Evolutionary conservation across 2,797 vertebrate species (phyloP).

Genomic region (Pachyuromys duprasi): DNA sequence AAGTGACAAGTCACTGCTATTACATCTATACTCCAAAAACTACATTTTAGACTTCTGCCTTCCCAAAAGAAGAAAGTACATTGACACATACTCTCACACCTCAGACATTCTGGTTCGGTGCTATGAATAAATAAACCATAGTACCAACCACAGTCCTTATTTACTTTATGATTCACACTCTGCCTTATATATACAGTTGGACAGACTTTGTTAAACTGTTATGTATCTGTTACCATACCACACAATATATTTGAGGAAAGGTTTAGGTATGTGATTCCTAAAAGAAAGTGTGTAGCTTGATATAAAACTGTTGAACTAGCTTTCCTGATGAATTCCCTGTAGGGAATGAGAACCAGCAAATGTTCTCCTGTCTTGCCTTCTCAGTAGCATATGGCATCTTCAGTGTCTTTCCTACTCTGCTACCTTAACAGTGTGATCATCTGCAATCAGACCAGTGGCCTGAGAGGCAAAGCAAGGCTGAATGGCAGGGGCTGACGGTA

Average conservation of each 20-base stretch:
- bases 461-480: no score
- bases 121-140: not conserved
- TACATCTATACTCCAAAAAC: not conserved
- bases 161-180: not conserved
- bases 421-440: no score
- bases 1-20: not conserved
- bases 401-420: no score
- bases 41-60: no score
- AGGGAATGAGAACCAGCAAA: not conserved
- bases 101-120: not conserved
- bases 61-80: not conserved
- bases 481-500: no score
- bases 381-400: not conserved
- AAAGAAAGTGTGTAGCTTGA: not conserved
- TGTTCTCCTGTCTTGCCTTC: no score
- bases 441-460: no score
- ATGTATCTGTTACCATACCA: not conserved
- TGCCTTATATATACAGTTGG: no score
- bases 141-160: not conserved
- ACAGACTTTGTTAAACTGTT: not conserved
- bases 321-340: not conserved
- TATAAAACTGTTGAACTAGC: not conserved
- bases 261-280: not conserved
- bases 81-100: not conserved
- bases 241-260: not conserved